Base-by-base conservation (phyloP, 2,888 invertebrate genomes). In the Dilophus febrilis region DNA sequence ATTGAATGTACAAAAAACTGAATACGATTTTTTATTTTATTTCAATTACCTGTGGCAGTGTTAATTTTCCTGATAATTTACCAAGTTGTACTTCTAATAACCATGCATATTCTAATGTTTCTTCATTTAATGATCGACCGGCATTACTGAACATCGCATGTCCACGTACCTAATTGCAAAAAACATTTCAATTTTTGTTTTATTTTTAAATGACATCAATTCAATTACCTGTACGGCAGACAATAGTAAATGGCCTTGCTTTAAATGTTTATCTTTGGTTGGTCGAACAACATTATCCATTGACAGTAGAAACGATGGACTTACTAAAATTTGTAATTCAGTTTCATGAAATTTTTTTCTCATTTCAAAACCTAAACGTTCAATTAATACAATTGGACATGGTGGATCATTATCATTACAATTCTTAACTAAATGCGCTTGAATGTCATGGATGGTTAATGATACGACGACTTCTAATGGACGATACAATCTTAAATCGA, bases 41-140 rank as follows among this genome's bases (percentile, higher is more conserved):
- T 30, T 5, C 4, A 12, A 12, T 32, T 52, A 69, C 66, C 59
- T 83, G 94, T 0, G 92, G 86, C 19, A 85, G 68, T 0, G 91
- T 90, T 35, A 97, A 65, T 53, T 88, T 82, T 0, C 94, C 95
- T 19, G 83, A 86, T 13, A 98, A 63, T 58, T 94, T 91, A 0
- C 97, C 97, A 33, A 97, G 61, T 50, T 92, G 88, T 4, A 92
- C 72, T 60, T 98, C 97, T 51, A 97, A 76, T 50, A 95, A 68
- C 98, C 98, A 98, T 1, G 85, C 90, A 58, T 98, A 98, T 58
- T 98, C 98, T 14, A 97, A 64, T 0, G 95, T 94, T 51, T 95
- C 95, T 58, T 91, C 83, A 52, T 92, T 90, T 16, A 94, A 67
- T 8, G 79, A 76, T 45, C 91, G 71, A 40, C 88, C 91, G 41